These are phyloP conservation scores for Hybos culiciformis DNA, from an alignment of 2,888 invertebrate genomes.

Conservation along the genomic window DNA sequence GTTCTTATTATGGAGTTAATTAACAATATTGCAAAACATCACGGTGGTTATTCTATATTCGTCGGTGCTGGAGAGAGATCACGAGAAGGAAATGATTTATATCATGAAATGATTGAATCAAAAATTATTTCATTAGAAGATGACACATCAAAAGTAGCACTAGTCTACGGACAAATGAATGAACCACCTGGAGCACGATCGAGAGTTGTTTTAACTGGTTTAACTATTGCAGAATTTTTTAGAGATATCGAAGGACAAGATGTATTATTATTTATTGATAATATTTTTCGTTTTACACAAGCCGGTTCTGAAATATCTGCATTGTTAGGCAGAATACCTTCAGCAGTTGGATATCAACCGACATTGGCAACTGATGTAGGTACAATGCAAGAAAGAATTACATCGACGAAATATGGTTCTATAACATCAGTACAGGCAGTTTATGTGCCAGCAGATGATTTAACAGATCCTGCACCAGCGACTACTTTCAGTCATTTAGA, in stretches of 20 bases:
- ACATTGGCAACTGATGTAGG: conserved; percentile 83
- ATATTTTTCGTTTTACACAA: conserved; percentile 89
- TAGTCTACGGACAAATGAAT: conserved; percentile 94
- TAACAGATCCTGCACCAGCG: conserved; percentile 91
- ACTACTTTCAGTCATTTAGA: conserved; percentile 94
- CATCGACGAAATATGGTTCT: conserved; percentile 87
- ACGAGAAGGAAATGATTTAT: conserved; percentile 88
- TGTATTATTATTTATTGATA: conserved; percentile 89
- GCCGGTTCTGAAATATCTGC: conserved; percentile 85
- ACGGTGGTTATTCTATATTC: conserved; percentile 92
- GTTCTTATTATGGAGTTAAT: conserved; percentile 93
- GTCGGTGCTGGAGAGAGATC: conserved; percentile 94
- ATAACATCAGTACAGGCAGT: conserved; percentile 93
- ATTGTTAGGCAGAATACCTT: conserved; percentile 85
- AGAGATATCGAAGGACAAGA: conserved; percentile 89
- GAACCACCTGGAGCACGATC: conserved; percentile 92
- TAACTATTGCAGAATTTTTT: conserved; percentile 90
- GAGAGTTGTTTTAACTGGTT: conserved; percentile 80
- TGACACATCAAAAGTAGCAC: conserved; percentile 69
- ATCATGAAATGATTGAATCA: conserved; percentile 90
- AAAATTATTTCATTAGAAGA: conserved; percentile 85
- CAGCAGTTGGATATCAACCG: conserved; percentile 90
- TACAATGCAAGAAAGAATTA: conserved; percentile 91
- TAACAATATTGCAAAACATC: conserved; percentile 90
- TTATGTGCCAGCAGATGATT: conserved; percentile 90